Base-by-base conservation (phyloP, 2,888 invertebrate genomes). In the Drosophila macrospina region DNA sequence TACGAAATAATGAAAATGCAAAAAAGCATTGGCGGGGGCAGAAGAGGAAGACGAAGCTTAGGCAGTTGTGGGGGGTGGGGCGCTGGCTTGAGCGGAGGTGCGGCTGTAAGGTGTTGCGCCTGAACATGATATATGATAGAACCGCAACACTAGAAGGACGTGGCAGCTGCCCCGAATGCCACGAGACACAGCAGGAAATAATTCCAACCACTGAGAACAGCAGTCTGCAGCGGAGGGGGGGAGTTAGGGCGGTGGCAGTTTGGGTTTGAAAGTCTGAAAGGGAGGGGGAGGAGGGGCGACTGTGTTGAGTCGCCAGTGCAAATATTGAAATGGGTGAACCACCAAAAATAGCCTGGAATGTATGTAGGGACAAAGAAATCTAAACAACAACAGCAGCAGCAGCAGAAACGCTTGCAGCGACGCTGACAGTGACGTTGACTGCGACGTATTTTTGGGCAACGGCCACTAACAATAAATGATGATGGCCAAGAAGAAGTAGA, bases 91-190 rank as follows among this genome's bases (percentile, higher is more conserved):
- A 20, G 13, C 8, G 15, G 16, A 54, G 68, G 11, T 37, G 41
- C 13, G 56, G 57, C 44, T 13, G 24, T 62, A 63, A 70, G 68
- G 65, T 78, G 71, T 69, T 74, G 68, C 62, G 74, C 74, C 78
- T 88, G 85, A 71, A 86, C 75, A 88, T 85, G 85, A 85, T 85
- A 88, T 88, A 88, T 86, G 85, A 86, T 84, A 56, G 86, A 79
- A 63, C 61, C 67, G 71, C 70, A 69, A n/a, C 15, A n/a, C 24
- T 30, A 16, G 48, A n/a, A 52, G 28, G 30, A 52, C 37, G 28
- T 36, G 34, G 26, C 55, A 41, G 28, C 52, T 20, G 39, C 41
- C 16, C 2, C 39, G n/a, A 39, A 51, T 26, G 13, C 32, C 24
- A n/a, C 13, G 70, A 79, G 75, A 81, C 80, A 81, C 61, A 82